These are phyloP conservation scores for Chelidonichthys spinosus DNA, from an alignment of 2,797 vertebrate species.

Conservation along the genomic window DNA sequence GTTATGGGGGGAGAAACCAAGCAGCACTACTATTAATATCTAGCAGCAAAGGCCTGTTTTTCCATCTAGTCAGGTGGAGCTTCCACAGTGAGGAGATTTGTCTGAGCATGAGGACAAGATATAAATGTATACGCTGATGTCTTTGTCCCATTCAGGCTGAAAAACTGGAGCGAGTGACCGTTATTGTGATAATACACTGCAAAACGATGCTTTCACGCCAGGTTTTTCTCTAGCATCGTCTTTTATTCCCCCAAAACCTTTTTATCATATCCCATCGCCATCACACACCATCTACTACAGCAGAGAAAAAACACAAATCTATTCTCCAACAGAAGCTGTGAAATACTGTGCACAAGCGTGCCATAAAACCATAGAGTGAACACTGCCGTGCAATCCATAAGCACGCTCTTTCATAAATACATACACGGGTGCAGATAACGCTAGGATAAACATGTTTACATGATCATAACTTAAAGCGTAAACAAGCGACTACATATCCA, in stretches of 20 bases:
- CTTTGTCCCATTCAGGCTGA: constrained; percentile 4
- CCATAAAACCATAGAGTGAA: constrained; percentile 36
- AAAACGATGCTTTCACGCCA: constrained; percentile 22
- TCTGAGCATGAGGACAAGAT: constrained; percentile 11
- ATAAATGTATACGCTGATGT: constrained; percentile 4
- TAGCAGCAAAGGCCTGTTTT: constrained; percentile 9
- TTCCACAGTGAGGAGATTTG: constrained; percentile 24
- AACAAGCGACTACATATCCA: constrained; percentile 25
- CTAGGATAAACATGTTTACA: constrained; percentile 40
- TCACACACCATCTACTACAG: constrained; percentile 8
- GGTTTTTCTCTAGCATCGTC: constrained; percentile 3
- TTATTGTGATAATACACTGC: constrained; percentile 7
- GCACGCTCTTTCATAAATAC: constrained; percentile 21
- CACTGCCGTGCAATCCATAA: constrained; percentile 41
- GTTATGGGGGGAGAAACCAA: not conserved
- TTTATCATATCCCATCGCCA: constrained; percentile 2
- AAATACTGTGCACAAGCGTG: constrained; percentile 4
- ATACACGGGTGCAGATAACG: constrained; percentile 18
- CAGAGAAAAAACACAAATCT: not conserved
- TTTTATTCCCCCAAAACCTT: constrained; percentile 16
- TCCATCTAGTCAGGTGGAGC: constrained; percentile 14
- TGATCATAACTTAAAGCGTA: constrained; percentile 22
- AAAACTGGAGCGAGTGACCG: constrained; percentile 1
- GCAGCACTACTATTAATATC: not conserved
- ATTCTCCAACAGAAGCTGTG: constrained; percentile 10